Base-by-base conservation (phyloP, 1,140 invertebrate species). In the Ooceraea biroi region DNA sequence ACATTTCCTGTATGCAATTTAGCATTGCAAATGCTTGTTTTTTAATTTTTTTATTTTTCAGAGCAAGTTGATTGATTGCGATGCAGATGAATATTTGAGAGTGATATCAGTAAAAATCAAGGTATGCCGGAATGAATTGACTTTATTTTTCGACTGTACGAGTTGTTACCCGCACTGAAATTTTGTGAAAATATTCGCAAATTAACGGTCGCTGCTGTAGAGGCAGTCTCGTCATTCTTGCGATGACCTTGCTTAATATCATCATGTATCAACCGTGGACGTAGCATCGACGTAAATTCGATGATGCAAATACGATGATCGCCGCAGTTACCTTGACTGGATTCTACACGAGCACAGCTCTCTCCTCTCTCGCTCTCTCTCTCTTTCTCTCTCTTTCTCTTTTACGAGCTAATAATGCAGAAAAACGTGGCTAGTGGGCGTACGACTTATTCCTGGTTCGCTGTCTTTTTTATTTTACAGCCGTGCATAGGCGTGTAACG, bases 361-460 rank as follows among this genome's bases (percentile, higher is more conserved):
- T 19, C 30, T 41, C 44, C 52, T 58, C 63, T 27, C 63, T 68
- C 36, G 36, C 63, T 66, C 30, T 80, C 36, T 25, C 76, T 25
- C 69, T 36, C 22, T 36, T 78, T 85, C 69, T 83, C 84, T 65
- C 19, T 55, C 52, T 69, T 48, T 22, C 25, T 71, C 48, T 78
- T 57, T 74, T 22, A 5, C 76, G 7, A 58, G 50, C 63, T 55
- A 78, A 78, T 80, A 71, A 57, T 55, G 65, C 19, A 71, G 76
- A 80, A 80, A 80, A 73, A 80, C 50, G 22, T 22, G 50, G 50
- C 4, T 71, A 25, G 76, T 80, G 65, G 76, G 76, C 76, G 76
- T 80, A 44, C 50, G 69, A 80, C 52, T 80, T 80, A 80, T 80
- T 80, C 52, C 76, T 80, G 76, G 76, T 71, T 80, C 41, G 52